Evolutionary conservation across 2,888 invertebrate species (phyloP).

Genomic region (Erpobdella octoculata): DNA sequence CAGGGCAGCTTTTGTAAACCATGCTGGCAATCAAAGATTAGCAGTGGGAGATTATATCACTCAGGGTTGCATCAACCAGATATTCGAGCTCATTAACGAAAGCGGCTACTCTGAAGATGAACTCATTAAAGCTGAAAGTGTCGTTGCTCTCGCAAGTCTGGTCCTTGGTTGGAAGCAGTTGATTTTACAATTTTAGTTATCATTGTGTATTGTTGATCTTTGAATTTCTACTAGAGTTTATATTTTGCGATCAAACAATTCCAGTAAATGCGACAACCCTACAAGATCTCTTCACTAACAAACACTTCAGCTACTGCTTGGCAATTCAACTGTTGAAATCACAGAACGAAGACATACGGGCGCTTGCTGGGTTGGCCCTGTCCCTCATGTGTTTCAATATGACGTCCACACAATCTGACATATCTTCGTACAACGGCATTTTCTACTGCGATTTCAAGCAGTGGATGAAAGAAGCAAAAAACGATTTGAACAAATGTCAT

Average conservation of each 20-base stretch:
- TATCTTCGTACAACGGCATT: slow-evolving; percentile 3
- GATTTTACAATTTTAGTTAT: neutral
- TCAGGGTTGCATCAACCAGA: slow-evolving; percentile 12
- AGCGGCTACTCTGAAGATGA: neutral
- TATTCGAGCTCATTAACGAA: neutral
- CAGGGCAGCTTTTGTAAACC: slow-evolving; percentile 13
- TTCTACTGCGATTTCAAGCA: slow-evolving; percentile 12
- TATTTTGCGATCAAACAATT: neutral
- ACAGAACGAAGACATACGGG: slow-evolving; percentile 4
- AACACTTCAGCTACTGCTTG: slow-evolving; percentile 14
- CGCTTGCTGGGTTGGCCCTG: slow-evolving; percentile 11
- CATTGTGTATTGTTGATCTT: neutral
- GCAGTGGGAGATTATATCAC: slow-evolving; percentile 23
- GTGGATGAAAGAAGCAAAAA: neutral
- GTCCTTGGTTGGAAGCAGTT: neutral
- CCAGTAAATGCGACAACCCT: neutral
- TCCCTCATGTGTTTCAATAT: slow-evolving; percentile 24
- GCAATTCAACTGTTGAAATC: slow-evolving; percentile 14
- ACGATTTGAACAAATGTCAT: neutral
- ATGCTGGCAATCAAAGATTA: slow-evolving; percentile 19
- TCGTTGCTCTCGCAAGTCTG: slow-evolving; percentile 9
- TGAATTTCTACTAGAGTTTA: neutral
- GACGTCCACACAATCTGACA: slow-evolving; percentile 1
- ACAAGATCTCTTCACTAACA: neutral
- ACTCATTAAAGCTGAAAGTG: slow-evolving; percentile 1